Conservation (phyloP, 2,113 vertebrate species). For the Ranitomeya variabilis region DNA sequence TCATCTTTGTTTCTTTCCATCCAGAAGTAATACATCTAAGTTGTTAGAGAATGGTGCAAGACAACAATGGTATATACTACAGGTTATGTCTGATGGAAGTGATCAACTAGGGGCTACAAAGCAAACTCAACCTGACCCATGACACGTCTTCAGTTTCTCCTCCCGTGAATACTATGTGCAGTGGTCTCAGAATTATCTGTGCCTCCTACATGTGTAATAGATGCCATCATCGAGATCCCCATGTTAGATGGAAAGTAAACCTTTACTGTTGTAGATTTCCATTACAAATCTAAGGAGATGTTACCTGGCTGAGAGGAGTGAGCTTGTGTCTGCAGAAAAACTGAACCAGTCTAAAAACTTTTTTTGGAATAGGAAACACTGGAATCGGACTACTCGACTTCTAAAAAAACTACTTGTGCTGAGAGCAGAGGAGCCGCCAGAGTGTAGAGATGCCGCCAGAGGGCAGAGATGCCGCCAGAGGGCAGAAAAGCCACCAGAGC, state of each 20-base stretch:
- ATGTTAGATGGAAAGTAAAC: background rate
- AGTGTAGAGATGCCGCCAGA: no score
- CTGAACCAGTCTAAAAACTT: background rate
- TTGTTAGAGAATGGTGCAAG: background rate
- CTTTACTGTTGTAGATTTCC: background rate
- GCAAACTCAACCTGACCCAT: background rate
- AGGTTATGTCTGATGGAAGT: background rate
- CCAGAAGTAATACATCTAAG: background rate
- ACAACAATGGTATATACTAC: background rate
- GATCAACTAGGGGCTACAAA: background rate
- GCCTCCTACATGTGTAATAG: background rate
- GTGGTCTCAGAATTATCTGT: background rate
- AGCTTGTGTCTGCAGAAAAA: background rate
- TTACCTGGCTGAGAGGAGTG: background rate
- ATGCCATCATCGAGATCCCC: background rate
- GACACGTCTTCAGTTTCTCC: background rate
- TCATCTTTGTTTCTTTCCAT: background rate
- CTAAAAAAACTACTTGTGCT: no score
- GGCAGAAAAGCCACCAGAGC: no score
- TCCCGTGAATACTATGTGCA: background rate
- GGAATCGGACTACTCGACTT: background rate
- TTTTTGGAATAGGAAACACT: background rate
- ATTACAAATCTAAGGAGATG: background rate
- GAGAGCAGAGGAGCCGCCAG: no score
- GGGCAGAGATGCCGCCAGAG: no score